These are phyloP conservation scores for Orthonychiurus folsomi DNA, from an alignment of 2,888 invertebrate species.

Conservation along the genomic window DNA sequence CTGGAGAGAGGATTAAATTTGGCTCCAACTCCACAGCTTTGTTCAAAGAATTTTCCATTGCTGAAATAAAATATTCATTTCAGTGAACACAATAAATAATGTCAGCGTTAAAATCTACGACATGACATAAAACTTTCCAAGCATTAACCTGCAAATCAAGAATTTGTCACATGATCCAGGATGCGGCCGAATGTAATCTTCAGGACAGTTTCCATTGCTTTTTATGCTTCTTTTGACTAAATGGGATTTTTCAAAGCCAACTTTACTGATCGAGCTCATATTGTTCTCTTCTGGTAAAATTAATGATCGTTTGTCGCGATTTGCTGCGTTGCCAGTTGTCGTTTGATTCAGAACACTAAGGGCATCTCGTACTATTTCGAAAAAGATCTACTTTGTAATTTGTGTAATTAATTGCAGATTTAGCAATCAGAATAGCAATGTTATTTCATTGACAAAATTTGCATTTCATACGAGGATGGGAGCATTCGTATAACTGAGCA, in stretches of 20 bases:
- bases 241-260: background rate
- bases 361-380: no score
- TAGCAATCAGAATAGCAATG: no score
- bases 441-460: no score
- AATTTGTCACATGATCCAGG: constrained; percentile 30
- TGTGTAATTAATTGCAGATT: background rate
- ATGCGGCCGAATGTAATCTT: constrained; percentile 23
- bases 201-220: constrained; percentile 7
- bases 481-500: constrained; percentile 12
- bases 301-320: background rate
- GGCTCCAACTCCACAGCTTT: constrained; percentile 27
- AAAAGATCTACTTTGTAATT: background rate
- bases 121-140: background rate
- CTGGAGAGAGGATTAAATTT: constrained; percentile 25
- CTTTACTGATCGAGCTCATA: background rate
- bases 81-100: background rate
- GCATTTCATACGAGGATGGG: constrained; percentile 12
- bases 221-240: background rate
- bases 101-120: background rate
- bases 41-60: constrained; percentile 18
- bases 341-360: no score
- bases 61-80: constrained; percentile 6
- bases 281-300: no score
- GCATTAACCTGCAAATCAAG: constrained; percentile 18
- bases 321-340: no score